Percentiles rank a stretch among this genome's conserved stretches.
These are phyloP conservation scores for Malurus cyaneus DNA, from an alignment of 2,113 vertebrate species.

Conservation along the genomic window DNA sequence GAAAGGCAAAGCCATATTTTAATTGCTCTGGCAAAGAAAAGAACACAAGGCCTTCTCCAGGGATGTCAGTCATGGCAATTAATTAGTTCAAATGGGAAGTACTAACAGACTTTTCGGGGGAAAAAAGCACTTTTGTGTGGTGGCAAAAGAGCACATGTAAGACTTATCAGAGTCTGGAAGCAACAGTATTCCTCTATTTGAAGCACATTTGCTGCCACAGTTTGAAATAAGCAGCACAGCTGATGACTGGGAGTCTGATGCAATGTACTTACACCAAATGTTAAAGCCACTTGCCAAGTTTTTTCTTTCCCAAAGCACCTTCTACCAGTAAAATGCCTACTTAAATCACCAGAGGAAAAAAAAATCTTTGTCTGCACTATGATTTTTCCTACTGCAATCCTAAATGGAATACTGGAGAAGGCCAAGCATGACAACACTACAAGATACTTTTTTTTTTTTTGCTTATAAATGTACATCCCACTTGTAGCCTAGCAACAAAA, in stretches of 20 bases:
- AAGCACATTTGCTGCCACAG: neutral
- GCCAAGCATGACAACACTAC: neutral
- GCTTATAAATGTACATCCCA: conserved; percentile 18
- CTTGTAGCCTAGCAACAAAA: conserved; percentile 71
- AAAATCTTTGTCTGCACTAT: neutral
- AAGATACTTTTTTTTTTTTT: neutral
- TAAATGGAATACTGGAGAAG: neutral
- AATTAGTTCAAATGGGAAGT: neutral
- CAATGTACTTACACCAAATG: conserved; percentile 4
- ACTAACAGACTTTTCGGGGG: neutral
- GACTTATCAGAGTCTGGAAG: neutral
- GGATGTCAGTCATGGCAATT: neutral
- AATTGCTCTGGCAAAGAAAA: neutral
- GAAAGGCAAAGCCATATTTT: neutral
- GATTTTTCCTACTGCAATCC: neutral
- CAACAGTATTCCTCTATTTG: neutral
- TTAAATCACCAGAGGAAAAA: neutral
- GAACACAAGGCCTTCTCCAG: neutral
- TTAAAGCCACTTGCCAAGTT: conserved; percentile 2
- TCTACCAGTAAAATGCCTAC: neutral
- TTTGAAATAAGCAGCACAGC: neutral
- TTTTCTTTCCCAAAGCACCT: neutral
- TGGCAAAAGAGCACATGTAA: neutral
- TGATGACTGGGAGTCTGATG: conserved; percentile 12
- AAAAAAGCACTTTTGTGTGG: neutral